These are phyloP conservation scores for Todus mexicanus DNA, from an alignment of 2,797 vertebrate genomes.

Conservation along the genomic window DNA sequence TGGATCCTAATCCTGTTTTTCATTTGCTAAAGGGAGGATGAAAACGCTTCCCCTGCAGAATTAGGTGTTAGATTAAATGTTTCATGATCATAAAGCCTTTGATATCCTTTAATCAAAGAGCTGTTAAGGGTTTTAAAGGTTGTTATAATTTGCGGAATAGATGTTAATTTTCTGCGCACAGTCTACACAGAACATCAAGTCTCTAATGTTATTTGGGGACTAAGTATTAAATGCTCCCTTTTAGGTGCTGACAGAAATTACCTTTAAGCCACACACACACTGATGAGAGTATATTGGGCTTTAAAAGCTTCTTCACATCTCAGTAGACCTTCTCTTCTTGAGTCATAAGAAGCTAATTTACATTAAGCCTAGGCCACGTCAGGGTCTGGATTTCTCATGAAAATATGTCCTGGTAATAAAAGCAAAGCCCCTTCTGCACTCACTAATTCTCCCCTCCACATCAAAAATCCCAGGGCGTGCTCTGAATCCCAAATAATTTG, in stretches of 20 bases:
- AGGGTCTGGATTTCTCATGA: constrained; percentile 12
- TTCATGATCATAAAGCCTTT: constrained; percentile 61
- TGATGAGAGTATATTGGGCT: background rate
- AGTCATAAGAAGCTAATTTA: constrained; percentile 9
- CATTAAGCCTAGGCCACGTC: background rate
- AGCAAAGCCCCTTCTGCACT: background rate
- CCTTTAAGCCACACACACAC: background rate
- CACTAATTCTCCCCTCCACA: background rate
- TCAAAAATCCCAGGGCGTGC: constrained; percentile 4
- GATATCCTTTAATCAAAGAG: constrained; percentile 47
- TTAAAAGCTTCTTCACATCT: constrained; percentile 55
- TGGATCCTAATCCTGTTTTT: background rate
- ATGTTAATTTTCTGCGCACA: background rate
- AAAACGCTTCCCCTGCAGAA: background rate
- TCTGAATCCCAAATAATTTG: constrained; percentile 18
- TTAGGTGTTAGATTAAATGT: constrained; percentile 33
- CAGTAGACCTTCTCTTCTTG: constrained; percentile 4
- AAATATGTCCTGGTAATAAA: background rate
- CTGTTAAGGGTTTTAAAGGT: constrained; percentile 19
- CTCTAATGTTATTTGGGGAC: background rate
- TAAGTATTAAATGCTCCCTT: background rate
- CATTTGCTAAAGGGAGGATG: background rate
- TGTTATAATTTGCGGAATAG: background rate
- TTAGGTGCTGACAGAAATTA: constrained; percentile 20
- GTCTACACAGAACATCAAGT: background rate